Conservation (phyloP, 2,113 vertebrate genomes). For the Epinephelus moara region DNA sequence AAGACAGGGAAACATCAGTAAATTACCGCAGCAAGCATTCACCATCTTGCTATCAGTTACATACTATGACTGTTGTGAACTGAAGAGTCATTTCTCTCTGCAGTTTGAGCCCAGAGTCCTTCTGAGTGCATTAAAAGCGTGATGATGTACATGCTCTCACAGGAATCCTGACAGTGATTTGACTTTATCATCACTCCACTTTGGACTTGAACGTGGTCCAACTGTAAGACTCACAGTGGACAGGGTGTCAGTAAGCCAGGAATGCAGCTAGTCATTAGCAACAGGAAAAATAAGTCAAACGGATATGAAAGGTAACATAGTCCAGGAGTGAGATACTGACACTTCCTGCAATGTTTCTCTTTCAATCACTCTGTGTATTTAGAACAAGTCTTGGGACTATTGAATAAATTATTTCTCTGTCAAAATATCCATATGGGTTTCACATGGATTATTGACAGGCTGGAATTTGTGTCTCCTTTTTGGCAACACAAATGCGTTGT, state of each 20-base stretch:
- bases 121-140: constrained; percentile 29
- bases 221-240: constrained; percentile 15
- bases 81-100: neutral
- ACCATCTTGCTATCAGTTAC: constrained; percentile 4
- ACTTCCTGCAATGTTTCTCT: constrained; percentile 12
- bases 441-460: neutral
- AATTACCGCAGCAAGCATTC: constrained; percentile 9
- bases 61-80: constrained; percentile 4
- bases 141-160: constrained; percentile 35
- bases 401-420: neutral
- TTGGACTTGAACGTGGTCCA: constrained; percentile 31
- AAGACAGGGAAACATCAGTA: constrained; percentile 6
- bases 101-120: neutral
- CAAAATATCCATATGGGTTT: neutral
- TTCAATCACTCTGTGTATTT: neutral
- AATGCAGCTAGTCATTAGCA: constrained; percentile 30
- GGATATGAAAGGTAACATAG: neutral
- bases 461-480: neutral
- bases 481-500: neutral
- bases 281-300: neutral
- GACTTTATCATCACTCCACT: constrained; percentile 37
- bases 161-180: constrained; percentile 47
- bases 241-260: constrained; percentile 19
- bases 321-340: neutral
- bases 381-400: neutral